Evolutionary conservation across 2,888 invertebrate species (phyloP).

Genomic region (Cheilosia vulpina): DNA sequence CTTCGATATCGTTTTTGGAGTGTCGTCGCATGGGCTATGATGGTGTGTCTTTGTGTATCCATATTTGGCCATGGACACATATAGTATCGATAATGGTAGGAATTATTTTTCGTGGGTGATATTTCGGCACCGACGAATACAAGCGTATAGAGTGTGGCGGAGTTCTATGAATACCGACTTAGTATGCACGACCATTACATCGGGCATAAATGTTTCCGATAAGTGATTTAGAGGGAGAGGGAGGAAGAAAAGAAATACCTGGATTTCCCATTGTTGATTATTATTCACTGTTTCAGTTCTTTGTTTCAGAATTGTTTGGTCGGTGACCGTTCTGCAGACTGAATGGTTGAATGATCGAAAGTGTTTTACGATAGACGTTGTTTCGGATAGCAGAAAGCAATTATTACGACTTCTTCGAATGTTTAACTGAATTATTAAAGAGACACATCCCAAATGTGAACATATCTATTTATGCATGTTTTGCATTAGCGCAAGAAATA

Average conservation of each 20-base stretch:
- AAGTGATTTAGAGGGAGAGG: constrained; percentile 61
- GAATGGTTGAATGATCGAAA: constrained; percentile 46
- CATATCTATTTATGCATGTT: background rate
- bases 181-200: constrained; percentile 72
- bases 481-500: background rate
- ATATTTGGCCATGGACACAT: constrained; percentile 59
- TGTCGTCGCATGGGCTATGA: constrained; percentile 17
- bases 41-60: constrained; percentile 65
- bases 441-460: background rate
- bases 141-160: constrained; percentile 39
- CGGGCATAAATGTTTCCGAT: constrained; percentile 74
- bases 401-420: background rate
- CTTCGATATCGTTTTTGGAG: constrained; percentile 54
- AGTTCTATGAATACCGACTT: constrained; percentile 71
- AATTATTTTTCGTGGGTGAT: constrained; percentile 65
- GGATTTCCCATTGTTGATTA: constrained; percentile 50
- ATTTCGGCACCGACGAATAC: constrained; percentile 58
- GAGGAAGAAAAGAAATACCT: constrained; percentile 10
- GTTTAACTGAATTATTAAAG: constrained; percentile 11
- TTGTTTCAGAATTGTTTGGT: constrained; percentile 34
- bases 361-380: constrained; percentile 30
- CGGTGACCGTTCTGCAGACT: constrained; percentile 22
- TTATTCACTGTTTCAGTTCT: constrained; percentile 61
- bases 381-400: background rate
- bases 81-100: constrained; percentile 49